Base-by-base conservation (phyloP, 2,888 invertebrate species). In the Agrotis segetum region DNA sequence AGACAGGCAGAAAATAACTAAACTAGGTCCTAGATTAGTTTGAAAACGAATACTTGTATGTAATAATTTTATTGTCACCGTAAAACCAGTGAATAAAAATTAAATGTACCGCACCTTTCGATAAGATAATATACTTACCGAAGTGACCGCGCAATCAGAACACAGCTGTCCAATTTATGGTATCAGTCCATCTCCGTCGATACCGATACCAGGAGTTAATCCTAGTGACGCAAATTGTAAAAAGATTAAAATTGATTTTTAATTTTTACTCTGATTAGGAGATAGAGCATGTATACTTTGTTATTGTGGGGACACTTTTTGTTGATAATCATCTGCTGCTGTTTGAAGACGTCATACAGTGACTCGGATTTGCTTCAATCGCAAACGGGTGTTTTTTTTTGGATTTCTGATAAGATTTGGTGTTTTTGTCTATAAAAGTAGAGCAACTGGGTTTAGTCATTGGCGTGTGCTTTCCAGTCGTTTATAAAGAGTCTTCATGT, bases 61-160 rank as follows among this genome's bases (percentile, higher is more conserved):
- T n/a, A n/a, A n/a, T n/a, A n/a, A n/a, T n/a, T 46, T 53, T 24
- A 34, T 49, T 70, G 65, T 65, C 29, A 63, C 40, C 44, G 66
- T 65, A 53, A 60, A 68, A 59, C 63, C 50, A 73, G 76, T 82
- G 29, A 84, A 75, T 75, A 78, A 74, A 73, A 79, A 79, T 81
- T 75, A 66, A 75, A 76, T 74, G 74, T 71, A 40, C 56, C 74
- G 66, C 73, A 56, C 66, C 77, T 56, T 40, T 17, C 49, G 88
- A 89, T 88, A 83, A 88, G 89, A 88, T 88, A 84, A 24, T 24
- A 24, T 17, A 46, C 34, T 59, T 24, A 58, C 66, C 63, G 67
- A 59, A 68, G 59, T 70, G 72, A 60, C 67, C 67, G 58, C 63
- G 62, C 60, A 76, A 79, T 79, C 82, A 65, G 67, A 50, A 64